Evolutionary conservation across 2,113 vertebrate genomes (phyloP), one percentile per base, ranked within the genome.

Genomic region (Oryzias melastigma): DNA sequence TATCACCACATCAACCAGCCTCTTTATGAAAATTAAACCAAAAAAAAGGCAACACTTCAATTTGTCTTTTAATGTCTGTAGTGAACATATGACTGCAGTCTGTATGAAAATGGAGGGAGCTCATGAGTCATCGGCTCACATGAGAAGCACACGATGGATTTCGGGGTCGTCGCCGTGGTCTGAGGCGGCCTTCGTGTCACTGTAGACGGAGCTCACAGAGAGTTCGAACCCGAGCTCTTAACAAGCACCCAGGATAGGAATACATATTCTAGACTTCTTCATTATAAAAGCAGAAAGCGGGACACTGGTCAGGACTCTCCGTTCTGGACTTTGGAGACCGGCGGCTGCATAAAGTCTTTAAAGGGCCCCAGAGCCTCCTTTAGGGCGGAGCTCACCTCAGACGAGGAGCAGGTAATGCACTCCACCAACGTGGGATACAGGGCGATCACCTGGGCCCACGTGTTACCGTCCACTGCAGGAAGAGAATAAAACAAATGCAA

Each of bases 301-400:
- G 42, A 44, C 43, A 50, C 60, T 65, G 89, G 91, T 99, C 95
- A 98, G 69, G 95, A 98, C 71, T 98, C 96, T 85, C 97, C 97
- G 12, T 99, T 99, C 84, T 99, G 95, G 86, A 98, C 94, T 92
- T 93, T 95, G 88, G 93, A 88, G 90, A 93, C 89, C 66, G 97
- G 97, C 74, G 97, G 95, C 62, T 97, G 95, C 96, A 99, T 98
- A 89, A 99, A 98, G 93, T 99, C 97, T 91, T 98, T 97, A 88
- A 99, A 99, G 61, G 97, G 97, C 87, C 94, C 93, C 48, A 99
- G 88, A 56, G 97, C 97, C 75, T 98, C 97, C 82, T 97, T 98
- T 65, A 99, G 93, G 71, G 97, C 97, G 35, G 93, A 95, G 85
- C 96, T 97, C 78, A 99, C 96, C 85, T 99, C 97, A 0, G 95